These are phyloP conservation scores for Dipodomys merriami DNA, from an alignment of 2,113 vertebrate species.

Conservation along the genomic window DNA sequence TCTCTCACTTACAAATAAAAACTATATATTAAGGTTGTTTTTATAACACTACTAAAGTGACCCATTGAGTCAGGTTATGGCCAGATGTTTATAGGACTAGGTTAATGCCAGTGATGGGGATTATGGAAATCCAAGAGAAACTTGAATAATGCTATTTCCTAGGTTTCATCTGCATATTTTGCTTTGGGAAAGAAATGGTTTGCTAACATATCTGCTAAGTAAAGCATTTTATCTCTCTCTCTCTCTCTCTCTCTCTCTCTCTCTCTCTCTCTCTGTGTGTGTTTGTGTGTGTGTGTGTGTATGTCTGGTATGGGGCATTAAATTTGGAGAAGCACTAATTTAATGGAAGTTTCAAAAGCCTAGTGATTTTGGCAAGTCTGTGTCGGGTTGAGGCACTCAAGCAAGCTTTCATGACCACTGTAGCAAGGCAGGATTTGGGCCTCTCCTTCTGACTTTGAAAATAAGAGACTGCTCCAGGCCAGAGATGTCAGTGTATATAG, in stretches of 20 bases:
- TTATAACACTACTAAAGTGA: background rate
- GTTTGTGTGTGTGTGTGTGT: too few relatives aligned
- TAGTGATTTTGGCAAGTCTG: conserved; percentile 37
- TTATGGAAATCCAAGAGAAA: background rate
- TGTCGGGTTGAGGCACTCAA: background rate
- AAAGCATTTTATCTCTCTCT: background rate
- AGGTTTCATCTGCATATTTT: background rate
- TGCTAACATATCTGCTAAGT: background rate
- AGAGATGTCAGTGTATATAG: conserved; percentile 79
- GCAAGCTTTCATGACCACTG: conserved; percentile 7
- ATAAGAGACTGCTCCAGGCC: conserved; percentile 72
- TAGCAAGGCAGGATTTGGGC: conserved; percentile 54
- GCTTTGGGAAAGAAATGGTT: background rate
- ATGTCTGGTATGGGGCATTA: background rate
- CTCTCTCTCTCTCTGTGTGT: too few relatives aligned
- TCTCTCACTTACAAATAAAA: too few relatives aligned
- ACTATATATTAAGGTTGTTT: too few relatives aligned
- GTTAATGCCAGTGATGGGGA: background rate
- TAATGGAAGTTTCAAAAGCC: background rate
- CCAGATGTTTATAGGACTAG: background rate
- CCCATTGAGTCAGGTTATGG: background rate
- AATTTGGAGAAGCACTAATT: conserved; percentile 41
- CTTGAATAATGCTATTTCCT: conserved; percentile 11
- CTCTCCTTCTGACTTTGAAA: conserved; percentile 73
- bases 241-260: too few relatives aligned